Percentiles rank a stretch among this genome's conserved stretches.
phyloP scores from a whole-genome alignment of 2,888 invertebrate species.

The Lasius platythorax region DNA sequence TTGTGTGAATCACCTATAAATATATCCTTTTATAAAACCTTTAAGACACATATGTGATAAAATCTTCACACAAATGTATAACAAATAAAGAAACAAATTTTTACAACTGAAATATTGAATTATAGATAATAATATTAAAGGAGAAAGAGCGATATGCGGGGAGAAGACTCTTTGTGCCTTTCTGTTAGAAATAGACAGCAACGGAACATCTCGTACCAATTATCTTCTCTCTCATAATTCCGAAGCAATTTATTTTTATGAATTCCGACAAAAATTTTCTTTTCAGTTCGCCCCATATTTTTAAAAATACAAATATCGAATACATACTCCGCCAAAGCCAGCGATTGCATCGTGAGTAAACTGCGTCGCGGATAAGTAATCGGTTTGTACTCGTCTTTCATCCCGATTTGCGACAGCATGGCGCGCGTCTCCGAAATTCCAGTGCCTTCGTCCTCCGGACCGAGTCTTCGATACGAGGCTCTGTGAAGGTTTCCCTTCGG shows the following conservation, averaged over 20 bases:
- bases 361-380: conserved; percentile 67
- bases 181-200: not conserved
- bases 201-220: not conserved
- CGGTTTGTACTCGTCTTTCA: conserved; percentile 63
- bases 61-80: not conserved
- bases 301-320: not conserved
- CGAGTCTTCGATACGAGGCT: conserved; percentile 75
- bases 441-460: conserved; percentile 56
- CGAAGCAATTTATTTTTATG: not conserved
- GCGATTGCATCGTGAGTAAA: conserved; percentile 69
- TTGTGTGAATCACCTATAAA: not conserved
- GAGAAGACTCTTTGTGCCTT: not conserved
- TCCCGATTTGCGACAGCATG: conserved; percentile 72
- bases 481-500: conserved; percentile 68
- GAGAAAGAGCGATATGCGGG: not conserved
- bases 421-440: conserved; percentile 75
- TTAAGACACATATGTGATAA: not conserved
- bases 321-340: conserved; percentile 70
- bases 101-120: not conserved
- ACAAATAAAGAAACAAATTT: not conserved
- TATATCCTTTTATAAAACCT: not conserved
- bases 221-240: not conserved
- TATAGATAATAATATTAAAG: not conserved
- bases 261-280: not conserved
- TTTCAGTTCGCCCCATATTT: not conserved